phyloP scores from a whole-genome alignment of 2,888 invertebrate species.

The Dermolepida albohirtum region DNA sequence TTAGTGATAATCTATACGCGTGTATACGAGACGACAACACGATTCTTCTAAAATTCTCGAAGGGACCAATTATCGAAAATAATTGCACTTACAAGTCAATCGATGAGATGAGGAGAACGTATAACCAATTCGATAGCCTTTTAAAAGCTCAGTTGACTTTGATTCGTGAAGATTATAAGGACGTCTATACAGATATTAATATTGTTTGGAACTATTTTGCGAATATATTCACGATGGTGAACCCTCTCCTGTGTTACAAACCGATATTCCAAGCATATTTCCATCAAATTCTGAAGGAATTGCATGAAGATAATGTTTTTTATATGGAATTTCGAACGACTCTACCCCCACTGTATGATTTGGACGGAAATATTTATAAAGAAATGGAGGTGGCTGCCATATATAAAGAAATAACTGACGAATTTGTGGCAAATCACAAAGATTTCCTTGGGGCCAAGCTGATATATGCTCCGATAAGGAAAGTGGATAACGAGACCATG shows the following conservation, averaged over 20 bases:
- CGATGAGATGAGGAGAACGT: slow-evolving; percentile 60
- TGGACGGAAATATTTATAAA: slow-evolving; percentile 71
- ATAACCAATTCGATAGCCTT: slow-evolving; percentile 52
- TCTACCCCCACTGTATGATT: slow-evolving; percentile 74
- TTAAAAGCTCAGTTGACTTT: slow-evolving; percentile 49
- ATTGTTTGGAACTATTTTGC: slow-evolving; percentile 56
- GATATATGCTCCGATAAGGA: slow-evolving; percentile 75
- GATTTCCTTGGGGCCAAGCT: slow-evolving; percentile 77
- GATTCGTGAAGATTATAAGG: slow-evolving; percentile 49
- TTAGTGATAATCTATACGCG: slow-evolving; percentile 69
- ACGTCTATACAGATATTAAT: slow-evolving; percentile 59
- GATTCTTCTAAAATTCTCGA: slow-evolving; percentile 58
- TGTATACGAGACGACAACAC: slow-evolving; percentile 59
- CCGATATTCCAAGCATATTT: slow-evolving; percentile 77
- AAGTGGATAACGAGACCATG: slow-evolving; percentile 62
- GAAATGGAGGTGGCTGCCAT: slow-evolving; percentile 70
- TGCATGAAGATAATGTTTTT: slow-evolving; percentile 75
- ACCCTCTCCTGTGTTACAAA: slow-evolving; percentile 70
- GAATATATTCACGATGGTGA: slow-evolving; percentile 68
- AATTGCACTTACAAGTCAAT: slow-evolving; percentile 65
- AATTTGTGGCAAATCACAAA: slow-evolving; percentile 71
- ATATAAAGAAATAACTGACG: slow-evolving; percentile 69
- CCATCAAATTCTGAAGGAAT: slow-evolving; percentile 72
- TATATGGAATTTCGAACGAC: slow-evolving; percentile 78
- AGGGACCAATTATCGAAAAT: slow-evolving; percentile 42